These are phyloP conservation scores for Bothrops jararaca DNA, from an alignment of 2,113 vertebrate species.

Conservation along the genomic window DNA sequence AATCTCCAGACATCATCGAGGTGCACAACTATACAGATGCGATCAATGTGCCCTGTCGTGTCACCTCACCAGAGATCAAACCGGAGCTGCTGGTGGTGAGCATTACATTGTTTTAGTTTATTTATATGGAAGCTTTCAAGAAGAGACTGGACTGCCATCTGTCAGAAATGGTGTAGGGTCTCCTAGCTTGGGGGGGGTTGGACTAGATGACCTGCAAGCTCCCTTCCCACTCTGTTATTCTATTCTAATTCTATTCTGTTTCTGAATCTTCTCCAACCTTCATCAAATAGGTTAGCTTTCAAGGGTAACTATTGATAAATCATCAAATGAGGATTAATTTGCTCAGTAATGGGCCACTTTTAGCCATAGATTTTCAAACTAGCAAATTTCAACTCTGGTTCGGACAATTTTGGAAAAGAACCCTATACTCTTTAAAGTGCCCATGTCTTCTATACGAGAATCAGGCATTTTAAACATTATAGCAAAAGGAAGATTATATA, in stretches of 20 bases:
- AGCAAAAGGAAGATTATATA: neutral
- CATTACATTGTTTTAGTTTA: neutral
- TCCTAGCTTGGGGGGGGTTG: too few species aligned
- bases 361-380: neutral
- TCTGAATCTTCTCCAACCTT: neutral
- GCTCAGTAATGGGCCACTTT: neutral
- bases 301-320: neutral
- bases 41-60: constrained; percentile 79
- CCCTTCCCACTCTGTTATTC: too few species aligned
- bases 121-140: too few species aligned
- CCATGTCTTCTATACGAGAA: neutral
- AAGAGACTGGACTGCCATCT: too few species aligned
- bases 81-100: constrained; percentile 77
- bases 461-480: neutral
- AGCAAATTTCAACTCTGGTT: neutral
- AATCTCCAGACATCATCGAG: constrained; percentile 46
- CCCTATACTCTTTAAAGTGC: neutral
- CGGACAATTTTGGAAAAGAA: neutral
- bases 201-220: too few species aligned
- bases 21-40: constrained; percentile 46
- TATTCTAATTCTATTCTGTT: neutral
- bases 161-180: too few species aligned
- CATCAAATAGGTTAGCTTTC: neutral
- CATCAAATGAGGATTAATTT: neutral
- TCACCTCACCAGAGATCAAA: constrained; percentile 72